Percentiles rank a stretch among this genome's conserved stretches.
Conservation (phyloP, 2,797 vertebrate genomes). For the Typhlichthys eigenmanni region DNA sequence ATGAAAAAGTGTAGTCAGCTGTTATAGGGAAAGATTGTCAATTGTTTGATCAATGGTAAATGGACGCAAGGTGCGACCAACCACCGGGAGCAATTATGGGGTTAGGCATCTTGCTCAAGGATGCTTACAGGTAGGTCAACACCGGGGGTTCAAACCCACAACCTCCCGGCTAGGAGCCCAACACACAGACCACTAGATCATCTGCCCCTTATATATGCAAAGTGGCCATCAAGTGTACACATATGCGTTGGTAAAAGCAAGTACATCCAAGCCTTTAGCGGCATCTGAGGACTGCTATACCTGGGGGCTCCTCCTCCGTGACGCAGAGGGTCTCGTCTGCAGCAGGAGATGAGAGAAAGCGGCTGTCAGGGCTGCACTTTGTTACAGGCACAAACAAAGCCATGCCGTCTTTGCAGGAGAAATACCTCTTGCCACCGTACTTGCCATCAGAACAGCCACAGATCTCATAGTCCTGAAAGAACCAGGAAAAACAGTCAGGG, state of each 20-base stretch:
- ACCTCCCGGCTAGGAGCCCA: no score
- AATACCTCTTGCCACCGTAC: slow-evolving; percentile 64
- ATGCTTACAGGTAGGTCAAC: no score
- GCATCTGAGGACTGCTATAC: slow-evolving; percentile 42
- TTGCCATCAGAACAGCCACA: slow-evolving; percentile 71
- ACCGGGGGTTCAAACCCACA: no score
- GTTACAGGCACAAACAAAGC: slow-evolving; percentile 74
- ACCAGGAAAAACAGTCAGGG: not conserved
- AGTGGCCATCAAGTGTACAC: no score
- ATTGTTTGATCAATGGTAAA: no score
- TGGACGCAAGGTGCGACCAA: no score
- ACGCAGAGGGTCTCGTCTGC: slow-evolving; percentile 23
- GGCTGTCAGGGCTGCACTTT: slow-evolving; percentile 74
- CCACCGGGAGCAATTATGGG: no score
- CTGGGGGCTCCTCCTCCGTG: slow-evolving; percentile 31
- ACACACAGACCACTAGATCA: no score
- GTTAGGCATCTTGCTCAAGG: no score
- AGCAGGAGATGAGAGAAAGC: slow-evolving; percentile 54
- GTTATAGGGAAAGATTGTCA: no score
- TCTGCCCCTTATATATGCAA: no score
- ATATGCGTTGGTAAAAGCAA: not conserved
- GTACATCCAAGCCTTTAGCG: not conserved
- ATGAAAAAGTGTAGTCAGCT: no score
- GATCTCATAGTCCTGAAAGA: slow-evolving; percentile 70
- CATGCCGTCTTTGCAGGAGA: slow-evolving; percentile 65